Conservation (phyloP, 1,140 invertebrate species). For the Ostrea edulis region DNA sequence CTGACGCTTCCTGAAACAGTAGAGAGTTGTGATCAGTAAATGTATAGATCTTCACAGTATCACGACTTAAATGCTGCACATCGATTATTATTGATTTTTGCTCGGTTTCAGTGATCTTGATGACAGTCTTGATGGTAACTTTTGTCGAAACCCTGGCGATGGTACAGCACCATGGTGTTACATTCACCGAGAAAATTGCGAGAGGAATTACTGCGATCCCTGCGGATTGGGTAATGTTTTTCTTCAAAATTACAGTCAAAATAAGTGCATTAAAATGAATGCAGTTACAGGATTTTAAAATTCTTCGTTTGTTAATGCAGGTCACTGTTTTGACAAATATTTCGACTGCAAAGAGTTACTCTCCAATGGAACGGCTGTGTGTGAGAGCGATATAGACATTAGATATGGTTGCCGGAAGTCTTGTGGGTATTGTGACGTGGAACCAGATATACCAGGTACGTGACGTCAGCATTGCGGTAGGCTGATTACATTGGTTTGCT, state of each 20-base stretch:
- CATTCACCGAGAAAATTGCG: slow-evolving; percentile 76
- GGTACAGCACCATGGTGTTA: slow-evolving; percentile 93
- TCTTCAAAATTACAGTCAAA: not conserved
- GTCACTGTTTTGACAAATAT: slow-evolving; percentile 47
- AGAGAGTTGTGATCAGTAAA: no score
- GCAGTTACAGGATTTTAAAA: not conserved
- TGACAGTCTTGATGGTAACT: slow-evolving; percentile 89
- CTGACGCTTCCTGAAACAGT: no score
- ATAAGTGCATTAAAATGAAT: not conserved
- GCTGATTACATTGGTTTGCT: no score
- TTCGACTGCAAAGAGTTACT: slow-evolving; percentile 41
- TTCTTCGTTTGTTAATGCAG: not conserved
- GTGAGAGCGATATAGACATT: slow-evolving; percentile 26
- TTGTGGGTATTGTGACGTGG: slow-evolving; percentile 46
- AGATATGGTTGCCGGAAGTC: slow-evolving; percentile 44
- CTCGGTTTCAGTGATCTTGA: slow-evolving; percentile 57
- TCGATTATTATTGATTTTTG: no score
- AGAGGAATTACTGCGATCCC: slow-evolving; percentile 88
- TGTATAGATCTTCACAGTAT: no score
- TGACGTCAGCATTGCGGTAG: not conserved
- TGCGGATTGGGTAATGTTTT: slow-evolving; percentile 62
- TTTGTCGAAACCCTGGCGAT: slow-evolving; percentile 93
- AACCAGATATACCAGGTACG: slow-evolving; percentile 40
- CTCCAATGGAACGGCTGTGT: not conserved
- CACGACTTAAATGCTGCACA: no score